Conservation (phyloP, 2,888 invertebrate species). For the Drosophila imparisetae region DNA sequence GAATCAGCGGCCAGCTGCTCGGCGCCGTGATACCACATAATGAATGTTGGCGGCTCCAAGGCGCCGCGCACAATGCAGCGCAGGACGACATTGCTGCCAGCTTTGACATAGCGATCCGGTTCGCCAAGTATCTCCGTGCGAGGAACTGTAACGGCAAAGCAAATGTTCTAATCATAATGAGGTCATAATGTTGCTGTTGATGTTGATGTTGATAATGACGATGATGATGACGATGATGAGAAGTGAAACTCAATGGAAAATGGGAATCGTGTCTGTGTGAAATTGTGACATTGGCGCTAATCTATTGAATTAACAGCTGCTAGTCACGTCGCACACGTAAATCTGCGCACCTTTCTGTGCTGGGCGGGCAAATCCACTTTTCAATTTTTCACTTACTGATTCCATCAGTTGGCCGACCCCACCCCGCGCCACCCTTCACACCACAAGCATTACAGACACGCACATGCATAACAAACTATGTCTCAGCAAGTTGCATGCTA, state of each 20-base stretch:
- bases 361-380: conserved; percentile 67
- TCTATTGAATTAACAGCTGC: conserved; percentile 80
- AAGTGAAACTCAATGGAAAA: conserved; percentile 26
- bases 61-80: conserved; percentile 96
- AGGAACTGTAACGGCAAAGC: conserved; percentile 88
- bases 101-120: conserved; percentile 95
- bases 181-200: conserved; percentile 11
- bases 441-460: conserved; percentile 39
- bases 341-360: conserved; percentile 61
- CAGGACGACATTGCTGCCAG: conserved; percentile 94
- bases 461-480: conserved; percentile 75
- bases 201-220: conserved; percentile 1
- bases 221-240: conserved; percentile 2
- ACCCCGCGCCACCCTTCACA: conserved; percentile 1
- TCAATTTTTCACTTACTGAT: conserved; percentile 79
- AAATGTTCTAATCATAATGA: conserved; percentile 17
- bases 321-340: conserved; percentile 78
- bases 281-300: conserved; percentile 76
- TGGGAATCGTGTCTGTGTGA: conserved; percentile 43
- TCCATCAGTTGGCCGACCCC: conserved; percentile 15
- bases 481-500: conserved; percentile 46
- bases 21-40: conserved; percentile 94
- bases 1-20: conserved; percentile 84
- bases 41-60: conserved; percentile 95
- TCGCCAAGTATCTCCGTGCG: conserved; percentile 96